Evolutionary conservation across 2,888 invertebrate genomes (phyloP).

Genomic region (Acheta domesticus): DNA sequence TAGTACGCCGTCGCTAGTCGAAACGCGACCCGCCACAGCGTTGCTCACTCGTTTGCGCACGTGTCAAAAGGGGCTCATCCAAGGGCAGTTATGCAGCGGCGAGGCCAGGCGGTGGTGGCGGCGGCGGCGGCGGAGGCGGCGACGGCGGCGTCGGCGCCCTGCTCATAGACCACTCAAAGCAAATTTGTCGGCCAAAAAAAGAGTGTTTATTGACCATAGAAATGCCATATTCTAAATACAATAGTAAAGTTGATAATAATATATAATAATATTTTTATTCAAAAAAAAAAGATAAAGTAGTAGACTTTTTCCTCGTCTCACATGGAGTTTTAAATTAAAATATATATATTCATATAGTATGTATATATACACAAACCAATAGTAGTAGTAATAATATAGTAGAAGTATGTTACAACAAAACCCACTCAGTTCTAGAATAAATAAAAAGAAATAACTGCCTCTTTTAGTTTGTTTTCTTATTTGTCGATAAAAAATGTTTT

Average conservation of each 20-base stretch:
- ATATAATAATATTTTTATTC: not conserved
- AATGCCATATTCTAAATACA: constrained; percentile 37
- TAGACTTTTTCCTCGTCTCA: constrained; percentile 26
- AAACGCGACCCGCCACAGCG: no score
- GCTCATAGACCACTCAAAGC: constrained; percentile 50
- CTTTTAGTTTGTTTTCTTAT: not conserved
- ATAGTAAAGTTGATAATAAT: constrained; percentile 3
- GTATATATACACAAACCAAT: constrained; percentile 26
- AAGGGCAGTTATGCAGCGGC: no score
- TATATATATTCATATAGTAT: constrained; percentile 25
- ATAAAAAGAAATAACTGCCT: constrained; percentile 2
- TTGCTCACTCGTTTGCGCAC: no score
- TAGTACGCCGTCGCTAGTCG: no score
- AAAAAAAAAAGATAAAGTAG: not conserved
- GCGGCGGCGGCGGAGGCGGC: constrained; percentile 44
- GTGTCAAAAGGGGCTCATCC: no score
- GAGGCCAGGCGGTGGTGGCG: not conserved
- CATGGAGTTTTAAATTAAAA: constrained; percentile 28
- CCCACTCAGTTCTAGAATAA: constrained; percentile 4
- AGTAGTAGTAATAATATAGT: constrained; percentile 3
- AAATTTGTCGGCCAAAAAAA: constrained; percentile 26
- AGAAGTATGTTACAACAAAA: constrained; percentile 19
- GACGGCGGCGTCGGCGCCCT: not conserved
- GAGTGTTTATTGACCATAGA: constrained; percentile 36
- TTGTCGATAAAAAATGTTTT: not conserved